A percentile compares a stretch with the other conserved stretches of the same genome.
Conservation (phyloP, 2,888 invertebrate genomes). For the Diaprepes abbreviatus region DNA sequence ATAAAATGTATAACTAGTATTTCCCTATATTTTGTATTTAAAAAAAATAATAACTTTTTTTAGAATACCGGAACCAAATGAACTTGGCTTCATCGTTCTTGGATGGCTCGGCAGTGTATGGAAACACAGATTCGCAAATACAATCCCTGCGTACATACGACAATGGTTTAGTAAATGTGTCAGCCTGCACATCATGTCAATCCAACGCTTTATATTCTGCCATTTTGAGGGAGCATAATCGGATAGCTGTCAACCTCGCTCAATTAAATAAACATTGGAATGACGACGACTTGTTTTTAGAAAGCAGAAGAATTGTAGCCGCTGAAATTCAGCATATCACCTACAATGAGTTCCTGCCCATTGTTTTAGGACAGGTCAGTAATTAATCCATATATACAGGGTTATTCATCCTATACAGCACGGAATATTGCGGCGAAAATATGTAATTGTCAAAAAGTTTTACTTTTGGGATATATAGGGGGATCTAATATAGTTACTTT, state of each 20-base stretch:
- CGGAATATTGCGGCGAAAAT: no score
- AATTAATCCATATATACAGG: no score
- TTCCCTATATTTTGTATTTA: no score
- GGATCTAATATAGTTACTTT: no score
- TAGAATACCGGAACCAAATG: conserved; percentile 85
- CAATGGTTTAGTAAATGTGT: conserved; percentile 78
- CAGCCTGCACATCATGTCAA: conserved; percentile 76
- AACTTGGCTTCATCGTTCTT: conserved; percentile 87
- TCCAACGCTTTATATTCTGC: conserved; percentile 81
- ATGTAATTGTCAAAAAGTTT: no score
- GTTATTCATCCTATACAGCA: no score
- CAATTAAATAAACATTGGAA: conserved; percentile 84
- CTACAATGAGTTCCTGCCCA: conserved; percentile 85
- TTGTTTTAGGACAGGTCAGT: conserved; percentile 80
- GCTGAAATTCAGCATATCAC: conserved; percentile 89
- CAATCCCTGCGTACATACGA: conserved; percentile 79
- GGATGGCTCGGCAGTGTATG: conserved; percentile 88
- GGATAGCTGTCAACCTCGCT: conserved; percentile 79
- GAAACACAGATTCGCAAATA: conserved; percentile 80
- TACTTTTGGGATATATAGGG: no score
- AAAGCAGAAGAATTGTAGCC: conserved; percentile 80
- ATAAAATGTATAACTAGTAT: no score
- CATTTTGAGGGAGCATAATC: conserved; percentile 83
- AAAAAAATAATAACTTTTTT: no score
- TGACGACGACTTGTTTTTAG: conserved; percentile 82